Evolutionary conservation across 2,113 vertebrate genomes (phyloP), one percentile per base, ranked within the genome.

Genomic region (Microcebus tavaratra): DNA sequence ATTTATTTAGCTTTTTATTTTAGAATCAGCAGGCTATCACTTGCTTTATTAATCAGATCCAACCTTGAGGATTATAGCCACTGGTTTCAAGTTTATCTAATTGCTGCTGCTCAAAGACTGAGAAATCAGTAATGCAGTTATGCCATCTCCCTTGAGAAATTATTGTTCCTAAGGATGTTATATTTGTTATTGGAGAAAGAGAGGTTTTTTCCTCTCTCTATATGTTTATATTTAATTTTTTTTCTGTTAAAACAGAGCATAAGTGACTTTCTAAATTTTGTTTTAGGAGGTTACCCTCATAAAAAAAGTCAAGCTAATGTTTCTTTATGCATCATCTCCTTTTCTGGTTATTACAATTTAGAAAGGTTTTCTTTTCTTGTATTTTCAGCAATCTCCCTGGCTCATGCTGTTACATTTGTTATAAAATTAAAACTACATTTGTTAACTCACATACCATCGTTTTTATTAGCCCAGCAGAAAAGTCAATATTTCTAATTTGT

Each of bases 1-100:
- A 98, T 98, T 98, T 98, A 98, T 97, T 98, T 97, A 97, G 97
- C 89, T 97, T 98, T 98, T 98, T 98, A 97, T 97, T 98, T 98
- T 78, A 98, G 96, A 98, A 98, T 98, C 98, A 98, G 97, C 97
- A 98, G 97, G 98, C 92, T 98, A 98, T 98, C 75, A 0, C 97
- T 98, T 6, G 48, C 95, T 98, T 97, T 98, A 98, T 98, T 98
- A 98, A 98, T 98, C 95, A 98, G 95, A 98, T 93, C 88, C 95
- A 98, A 73, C 92, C 95, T 98, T 97, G 91, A 98, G 97, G 94
- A 98, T 98, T 98, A 97, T 36, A 98, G 96, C 86, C 96, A 97
- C 95, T 23, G 53, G 83, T 95, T 98, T 98, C 86, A 98, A 97
- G 88, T 97, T 98, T 98, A 96, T 97, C 96, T 98, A 98, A 98